Evolutionary conservation across 2,113 vertebrate species (phyloP).

Genomic region (Heptranchias perlo): DNA sequence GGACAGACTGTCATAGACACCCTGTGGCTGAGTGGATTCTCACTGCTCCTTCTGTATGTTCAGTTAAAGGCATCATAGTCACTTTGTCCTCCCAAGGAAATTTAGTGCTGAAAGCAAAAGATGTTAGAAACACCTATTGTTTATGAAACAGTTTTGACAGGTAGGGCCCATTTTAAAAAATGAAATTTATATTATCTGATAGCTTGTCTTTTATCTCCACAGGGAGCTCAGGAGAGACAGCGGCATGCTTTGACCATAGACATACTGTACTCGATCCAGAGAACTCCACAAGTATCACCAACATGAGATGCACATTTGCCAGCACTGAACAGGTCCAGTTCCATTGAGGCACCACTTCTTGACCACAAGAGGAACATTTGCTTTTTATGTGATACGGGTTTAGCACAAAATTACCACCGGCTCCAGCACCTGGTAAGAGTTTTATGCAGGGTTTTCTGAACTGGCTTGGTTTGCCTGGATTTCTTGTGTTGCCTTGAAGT

Average conservation of each 20-base stretch:
- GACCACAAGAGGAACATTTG: neutral
- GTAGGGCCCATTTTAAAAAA: neutral
- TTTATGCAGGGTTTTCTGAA: neutral
- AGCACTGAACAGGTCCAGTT: slow-evolving; percentile 23
- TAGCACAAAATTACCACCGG: slow-evolving; percentile 25
- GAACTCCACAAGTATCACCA: slow-evolving; percentile 22
- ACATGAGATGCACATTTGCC: slow-evolving; percentile 20
- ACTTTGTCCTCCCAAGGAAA: neutral
- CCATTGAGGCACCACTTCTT: slow-evolving; percentile 30
- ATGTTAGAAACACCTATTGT: neutral
- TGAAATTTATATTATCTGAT: neutral
- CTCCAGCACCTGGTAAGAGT: slow-evolving; percentile 25
- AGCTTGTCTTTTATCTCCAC: slow-evolving; percentile 6
- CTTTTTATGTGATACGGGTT: slow-evolving; percentile 36
- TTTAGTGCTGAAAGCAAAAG: neutral
- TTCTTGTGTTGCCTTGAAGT: neutral
- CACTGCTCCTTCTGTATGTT: neutral
- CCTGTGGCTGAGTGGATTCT: neutral
- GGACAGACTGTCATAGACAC: no score
- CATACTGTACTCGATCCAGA: slow-evolving; percentile 30
- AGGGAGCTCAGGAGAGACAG: slow-evolving; percentile 27
- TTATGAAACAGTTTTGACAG: neutral
- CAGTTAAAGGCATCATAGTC: neutral
- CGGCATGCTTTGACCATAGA: slow-evolving; percentile 35
- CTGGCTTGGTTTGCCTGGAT: neutral